Base-by-base conservation (phyloP, 2,888 invertebrate species). In the Eurois occulta region DNA sequence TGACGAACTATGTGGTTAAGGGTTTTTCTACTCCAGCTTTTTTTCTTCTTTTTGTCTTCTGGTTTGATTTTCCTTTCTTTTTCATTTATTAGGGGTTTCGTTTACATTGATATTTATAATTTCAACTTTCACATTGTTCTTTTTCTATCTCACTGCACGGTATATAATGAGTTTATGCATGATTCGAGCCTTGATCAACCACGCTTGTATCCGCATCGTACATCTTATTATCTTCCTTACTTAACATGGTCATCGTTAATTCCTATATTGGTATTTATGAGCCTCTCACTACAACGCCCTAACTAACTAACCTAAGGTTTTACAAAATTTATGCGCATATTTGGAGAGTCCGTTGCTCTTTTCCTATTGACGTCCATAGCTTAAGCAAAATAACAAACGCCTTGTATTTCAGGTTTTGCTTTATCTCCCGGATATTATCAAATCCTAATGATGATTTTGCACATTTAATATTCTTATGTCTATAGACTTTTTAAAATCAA, bases 261-360 rank as follows among this genome's bases (percentile, higher is more conserved):
- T 66, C 24, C 32, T 43, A 52, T 18, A 52, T 46, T 28, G 28
- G 18, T 78, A 72, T 64, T 71, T 67, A 71, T 55, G 60, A 75
- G 65, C 65, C 60, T 75, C 71, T 80, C 69, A 43, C 38, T 65
- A 60, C 41, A 28, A 67, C 35, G n/a, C 58, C 60, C 21, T 48
- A 46, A 55, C 70, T 46, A 66, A 41, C 35, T 46, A 58, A 46
- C 43, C 67, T 64, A 64, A 75, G 64, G 68, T 72, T 71, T 32
- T n/a, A 41, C 60, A 69, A 69, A 80, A 85, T 83, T 11, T 83
- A 85, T 85, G 83, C 81, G 72, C 85, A 85, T 84, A 75, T 67
- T 79, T 85, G 35, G 64, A 32, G 75, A 76, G 72, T 81, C 43
- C 72, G n/a, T 66, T 85, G 81, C 85, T 72, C 83, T 85, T 75